Percentiles rank a stretch among this genome's conserved stretches.
phyloP scores from a whole-genome alignment of 2,113 vertebrate genomes.

The Pipra filicauda region DNA sequence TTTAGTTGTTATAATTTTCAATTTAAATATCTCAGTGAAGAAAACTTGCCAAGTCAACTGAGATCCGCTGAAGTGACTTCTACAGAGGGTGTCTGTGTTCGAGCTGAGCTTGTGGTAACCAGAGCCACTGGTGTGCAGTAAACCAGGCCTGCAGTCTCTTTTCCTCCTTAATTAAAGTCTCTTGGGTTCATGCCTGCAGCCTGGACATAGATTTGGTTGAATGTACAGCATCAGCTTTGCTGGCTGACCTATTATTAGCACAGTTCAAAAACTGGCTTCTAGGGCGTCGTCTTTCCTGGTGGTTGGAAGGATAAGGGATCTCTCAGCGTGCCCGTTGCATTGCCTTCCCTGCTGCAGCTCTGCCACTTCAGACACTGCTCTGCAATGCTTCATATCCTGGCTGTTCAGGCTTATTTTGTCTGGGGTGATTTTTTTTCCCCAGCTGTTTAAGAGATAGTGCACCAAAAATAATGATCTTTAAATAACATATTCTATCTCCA shows the following conservation, averaged over 20 bases:
- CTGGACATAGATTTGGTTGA: neutral
- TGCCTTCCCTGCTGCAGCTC: neutral
- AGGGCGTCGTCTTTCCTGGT: neutral
- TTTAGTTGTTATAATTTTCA: neutral
- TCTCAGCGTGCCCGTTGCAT: neutral
- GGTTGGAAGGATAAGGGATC: neutral
- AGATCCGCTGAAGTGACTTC: fast-evolving
- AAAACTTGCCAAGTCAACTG: neutral
- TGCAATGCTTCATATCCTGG: neutral
- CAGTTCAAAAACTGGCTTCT: neutral
- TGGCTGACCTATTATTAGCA: slow-evolving; percentile 16
- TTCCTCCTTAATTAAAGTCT: neutral
- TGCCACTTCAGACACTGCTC: neutral
- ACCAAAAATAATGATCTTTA: neutral
- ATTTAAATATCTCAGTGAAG: neutral
- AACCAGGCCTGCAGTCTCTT: neutral
- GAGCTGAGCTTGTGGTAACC: neutral
- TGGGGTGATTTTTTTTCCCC: neutral
- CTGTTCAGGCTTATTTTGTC: neutral
- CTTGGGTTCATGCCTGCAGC: neutral
- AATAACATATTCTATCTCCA: neutral
- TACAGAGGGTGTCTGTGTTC: neutral
- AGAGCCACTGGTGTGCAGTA: neutral
- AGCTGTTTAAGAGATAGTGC: neutral
- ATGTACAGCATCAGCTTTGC: neutral